Conservation (phyloP, 1,140 invertebrate genomes). For the Chelonus insularis region DNA sequence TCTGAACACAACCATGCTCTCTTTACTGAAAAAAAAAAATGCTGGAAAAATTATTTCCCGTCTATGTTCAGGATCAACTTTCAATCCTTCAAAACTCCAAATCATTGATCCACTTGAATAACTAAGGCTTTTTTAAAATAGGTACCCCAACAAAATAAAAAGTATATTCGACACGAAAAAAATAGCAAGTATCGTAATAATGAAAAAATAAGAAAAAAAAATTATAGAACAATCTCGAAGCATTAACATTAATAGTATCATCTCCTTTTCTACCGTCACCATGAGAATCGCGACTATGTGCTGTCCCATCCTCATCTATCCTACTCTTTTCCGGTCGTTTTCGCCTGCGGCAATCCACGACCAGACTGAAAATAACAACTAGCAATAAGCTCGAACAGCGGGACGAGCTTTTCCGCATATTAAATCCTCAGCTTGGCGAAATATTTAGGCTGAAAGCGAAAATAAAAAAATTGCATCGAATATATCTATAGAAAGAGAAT, state of each 20-base stretch:
- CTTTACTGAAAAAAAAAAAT: slow-evolving; percentile 16
- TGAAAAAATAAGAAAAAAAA: not conserved
- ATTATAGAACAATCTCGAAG: not conserved
- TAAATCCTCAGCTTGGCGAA: slow-evolving; percentile 40
- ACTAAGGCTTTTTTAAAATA: slow-evolving; percentile 6
- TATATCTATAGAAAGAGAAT: not conserved
- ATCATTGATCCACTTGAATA: slow-evolving; percentile 11
- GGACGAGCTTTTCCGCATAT: slow-evolving; percentile 50
- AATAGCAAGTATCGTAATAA: not conserved
- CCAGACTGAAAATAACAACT: slow-evolving; percentile 47
- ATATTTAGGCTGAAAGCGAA: slow-evolving; percentile 34
- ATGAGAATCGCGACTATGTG: not conserved
- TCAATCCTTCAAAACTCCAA: slow-evolving; percentile 11
- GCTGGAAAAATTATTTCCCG: slow-evolving; percentile 5
- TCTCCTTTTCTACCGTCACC: not conserved
- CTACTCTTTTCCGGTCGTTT: not conserved
- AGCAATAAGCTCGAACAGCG: slow-evolving; percentile 45
- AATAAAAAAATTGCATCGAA: slow-evolving; percentile 28
- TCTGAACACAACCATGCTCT: not conserved
- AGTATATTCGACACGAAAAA: too few relatives aligned
- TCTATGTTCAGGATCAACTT: slow-evolving; percentile 6
- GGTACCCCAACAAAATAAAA: too few relatives aligned
- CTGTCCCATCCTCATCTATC: not conserved
- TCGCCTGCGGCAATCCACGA: slow-evolving; percentile 33
- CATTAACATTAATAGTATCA: not conserved